Evolutionary conservation across 2,797 vertebrate species (phyloP), one percentile per base, ranked within the genome.

Genomic region (Melanotaenia parkinsoni): DNA sequence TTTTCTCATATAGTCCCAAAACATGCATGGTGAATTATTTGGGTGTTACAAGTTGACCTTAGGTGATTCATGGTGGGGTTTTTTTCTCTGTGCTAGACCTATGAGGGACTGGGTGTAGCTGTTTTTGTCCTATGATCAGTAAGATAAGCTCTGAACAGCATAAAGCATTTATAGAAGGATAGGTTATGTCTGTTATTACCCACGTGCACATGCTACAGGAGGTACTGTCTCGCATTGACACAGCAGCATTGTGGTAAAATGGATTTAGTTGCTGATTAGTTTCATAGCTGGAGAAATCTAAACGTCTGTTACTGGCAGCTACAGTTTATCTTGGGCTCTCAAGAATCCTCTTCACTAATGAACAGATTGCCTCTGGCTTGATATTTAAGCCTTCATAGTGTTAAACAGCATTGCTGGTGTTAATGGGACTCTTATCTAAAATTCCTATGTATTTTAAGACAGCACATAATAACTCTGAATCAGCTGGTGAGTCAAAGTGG

Each of bases 281-380:
- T 91, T 85, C 85, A 76, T 83, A 87, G 88, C 73, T 84, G 86
- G 72, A 79, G 74, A 79, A 79, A 84, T 78, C 74, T 83, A 63
- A 90, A 89, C 75, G 70, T 88, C 84, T 88, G 86, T 83, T 84
- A 72, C 84, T 77, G 76, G 86, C 84, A 86, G 88, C 83, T 80
- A 88, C 85, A 87, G 80, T 88, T 88, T 86, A 86, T 89, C 89
- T 86, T 85, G 54, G 76, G 79, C 84, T 83, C 70, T 83, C 40
- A 28, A 76, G 77, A 88, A 88, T 87, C 85, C 72, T 76, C 64
- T 70, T 73, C 70, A 67, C 79, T 87, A 86, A 89, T 86, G 86
- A 90, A 88, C 82, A 91, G 88, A 88, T 83, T 88, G 87, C 81
- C 81, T 87, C 66, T 76, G 85, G 84, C 84, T 89, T 77, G 66